Base-by-base conservation (phyloP, 2,888 invertebrate species). In the Drosophila infuscata region DNA sequence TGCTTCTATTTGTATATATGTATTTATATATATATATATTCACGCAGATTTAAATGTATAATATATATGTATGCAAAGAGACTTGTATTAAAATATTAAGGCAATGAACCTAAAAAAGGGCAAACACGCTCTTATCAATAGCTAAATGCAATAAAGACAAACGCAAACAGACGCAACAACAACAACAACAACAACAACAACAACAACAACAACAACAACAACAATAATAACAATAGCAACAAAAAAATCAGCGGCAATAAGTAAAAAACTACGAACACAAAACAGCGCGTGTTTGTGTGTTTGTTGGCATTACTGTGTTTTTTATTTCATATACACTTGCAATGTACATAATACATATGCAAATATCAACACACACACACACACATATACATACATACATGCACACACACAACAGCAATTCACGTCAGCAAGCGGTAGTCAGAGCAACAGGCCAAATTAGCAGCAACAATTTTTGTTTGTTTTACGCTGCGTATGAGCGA, bases 81-180 rank as follows among this genome's bases (percentile, higher is more conserved):
- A 46, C 25, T 25, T 46, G 46, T 46, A 46, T 25, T 46, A 17
- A 25, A 46, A 46, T 51, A 11, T n/a, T 51, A 30, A 66, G 76
- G 82, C 83, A 85, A 79, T 70, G 83, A 85, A 85, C 83, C 68
- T 52, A 25, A 67, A 67, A 60, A 80, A 71, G 76, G 71, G 79
- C 59, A 79, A 76, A 8, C 32, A 51, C 41, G 46, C 25, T 61
- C 60, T 58, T 56, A 61, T 51, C 33, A 43, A 43, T 65, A 65
- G 65, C 66, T 62, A 60, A 73, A 60, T 62, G 68, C 49, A 81
- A 77, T 67, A 56, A 59, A 52, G 35, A 58, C 49, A 33, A 66
- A 65, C 65, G 58, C 52, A 65, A 68, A 25, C 51, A 67, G 46
- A 25, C 25, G 46, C 15, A 25, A 15, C 15, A 46, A 20, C 12